Conservation (phyloP, 53 echinoderm and acorn worm species). For the Echinometra lucunter region DNA sequence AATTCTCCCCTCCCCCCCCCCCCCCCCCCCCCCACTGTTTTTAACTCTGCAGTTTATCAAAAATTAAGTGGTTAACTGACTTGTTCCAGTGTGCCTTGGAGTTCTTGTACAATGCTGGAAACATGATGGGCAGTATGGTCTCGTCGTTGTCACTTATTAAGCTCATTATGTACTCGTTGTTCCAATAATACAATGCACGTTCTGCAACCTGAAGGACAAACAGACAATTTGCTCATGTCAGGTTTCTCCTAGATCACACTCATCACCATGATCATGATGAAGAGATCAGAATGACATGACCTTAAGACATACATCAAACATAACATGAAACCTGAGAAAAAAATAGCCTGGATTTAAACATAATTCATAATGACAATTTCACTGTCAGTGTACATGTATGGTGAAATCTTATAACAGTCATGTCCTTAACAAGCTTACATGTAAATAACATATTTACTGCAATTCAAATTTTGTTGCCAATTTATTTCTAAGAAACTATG, state of each 20-base stretch:
- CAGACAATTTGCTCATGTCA: neutral
- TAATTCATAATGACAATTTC: neutral
- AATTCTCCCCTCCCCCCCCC: no score
- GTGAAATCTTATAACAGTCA: neutral
- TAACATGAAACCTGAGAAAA: neutral
- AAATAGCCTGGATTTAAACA: neutral
- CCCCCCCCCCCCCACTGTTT: no score
- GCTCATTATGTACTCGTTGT: conserved; percentile 99
- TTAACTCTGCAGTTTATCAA: no score
- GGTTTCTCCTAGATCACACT: neutral
- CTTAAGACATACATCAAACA: neutral
- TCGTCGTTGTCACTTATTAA: conserved; percentile 92
- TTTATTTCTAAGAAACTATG: neutral
- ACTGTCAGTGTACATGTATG: neutral
- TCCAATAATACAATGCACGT: conserved; percentile 99
- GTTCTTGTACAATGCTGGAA: conserved; percentile 88
- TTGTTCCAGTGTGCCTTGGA: conserved; percentile 89
- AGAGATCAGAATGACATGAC: neutral
- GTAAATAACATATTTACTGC: no score
- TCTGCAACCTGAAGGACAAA: conserved; percentile 87
- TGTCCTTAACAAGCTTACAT: neutral
- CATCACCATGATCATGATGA: neutral
- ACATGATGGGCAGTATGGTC: conserved; percentile 83
- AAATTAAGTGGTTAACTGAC: neutral
- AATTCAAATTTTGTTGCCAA: neutral